phyloP scores from a whole-genome alignment of 2,888 invertebrate species.

The Archips crataeganus region DNA sequence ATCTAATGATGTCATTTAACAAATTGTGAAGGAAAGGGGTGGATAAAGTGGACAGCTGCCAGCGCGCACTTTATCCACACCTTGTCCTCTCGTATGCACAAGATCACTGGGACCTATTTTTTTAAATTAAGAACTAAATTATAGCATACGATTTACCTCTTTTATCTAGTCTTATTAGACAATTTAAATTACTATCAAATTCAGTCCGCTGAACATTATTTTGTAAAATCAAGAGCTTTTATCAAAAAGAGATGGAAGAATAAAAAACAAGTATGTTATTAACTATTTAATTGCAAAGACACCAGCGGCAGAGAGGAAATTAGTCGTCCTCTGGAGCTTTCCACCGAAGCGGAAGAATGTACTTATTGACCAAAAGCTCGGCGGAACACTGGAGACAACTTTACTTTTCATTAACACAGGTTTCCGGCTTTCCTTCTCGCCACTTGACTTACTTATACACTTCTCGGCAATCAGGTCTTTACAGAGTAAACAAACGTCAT shows the following conservation, averaged over 20 bases:
- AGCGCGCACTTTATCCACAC: no score
- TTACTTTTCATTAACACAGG: slow-evolving; percentile 43
- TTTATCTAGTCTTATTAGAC: neutral
- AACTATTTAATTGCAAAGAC: slow-evolving; percentile 40
- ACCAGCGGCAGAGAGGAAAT: slow-evolving; percentile 35
- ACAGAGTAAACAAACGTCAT: neutral
- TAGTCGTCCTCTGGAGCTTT: slow-evolving; percentile 34
- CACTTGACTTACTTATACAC: slow-evolving; percentile 21
- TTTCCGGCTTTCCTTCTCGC: slow-evolving; percentile 33
- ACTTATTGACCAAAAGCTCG: slow-evolving; percentile 40
- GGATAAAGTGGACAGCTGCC: no score
- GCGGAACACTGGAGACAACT: slow-evolving; percentile 35
- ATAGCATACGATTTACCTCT: no score
- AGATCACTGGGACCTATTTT: no score
- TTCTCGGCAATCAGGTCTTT: slow-evolving; percentile 3
- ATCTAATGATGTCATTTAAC: no score
- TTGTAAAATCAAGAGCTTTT: neutral
- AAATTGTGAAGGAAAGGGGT: no score
- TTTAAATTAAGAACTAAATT: no score
- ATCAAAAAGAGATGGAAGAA: neutral
- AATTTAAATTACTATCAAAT: neutral
- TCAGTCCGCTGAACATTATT: neutral
- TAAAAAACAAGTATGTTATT: slow-evolving; percentile 24
- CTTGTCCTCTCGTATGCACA: no score
- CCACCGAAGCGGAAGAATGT: slow-evolving; percentile 33